These are phyloP conservation scores for Panagrolaimus sp. DNA, from an alignment of 1,140 invertebrate genomes.

Conservation along the genomic window DNA sequence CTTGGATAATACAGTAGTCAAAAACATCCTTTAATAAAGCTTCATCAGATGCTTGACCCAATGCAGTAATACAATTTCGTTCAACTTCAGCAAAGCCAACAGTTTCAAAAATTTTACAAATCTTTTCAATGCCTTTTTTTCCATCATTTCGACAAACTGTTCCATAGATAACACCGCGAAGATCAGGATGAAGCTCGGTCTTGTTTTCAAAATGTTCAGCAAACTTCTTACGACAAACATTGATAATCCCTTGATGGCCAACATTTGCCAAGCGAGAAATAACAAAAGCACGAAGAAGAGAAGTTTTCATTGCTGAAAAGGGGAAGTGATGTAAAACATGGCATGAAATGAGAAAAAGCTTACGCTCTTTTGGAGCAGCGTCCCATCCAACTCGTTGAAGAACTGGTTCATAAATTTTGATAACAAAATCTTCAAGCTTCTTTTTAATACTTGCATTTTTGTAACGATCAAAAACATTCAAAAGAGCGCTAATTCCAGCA, in stretches of 20 bases:
- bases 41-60: conserved; percentile 71
- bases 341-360: conserved; percentile 17
- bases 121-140: conserved; percentile 68
- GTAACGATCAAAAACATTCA: conserved; percentile 17
- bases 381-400: conserved; percentile 60
- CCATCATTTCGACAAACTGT: conserved; percentile 72
- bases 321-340: conserved; percentile 12
- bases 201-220: conserved; percentile 66
- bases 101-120: conserved; percentile 75
- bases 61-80: conserved; percentile 73
- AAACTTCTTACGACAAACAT: conserved; percentile 70
- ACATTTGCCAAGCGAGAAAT: conserved; percentile 73
- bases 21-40: conserved; percentile 65
- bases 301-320: conserved; percentile 63
- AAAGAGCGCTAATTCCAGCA: conserved; percentile 23
- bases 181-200: conserved; percentile 72
- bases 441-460: conserved; percentile 49
- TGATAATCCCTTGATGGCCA: conserved; percentile 71
- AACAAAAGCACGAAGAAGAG: conserved; percentile 77
- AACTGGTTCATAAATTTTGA: conserved; percentile 56
- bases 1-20: conserved; percentile 68
- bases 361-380: conserved; percentile 59
- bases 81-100: conserved; percentile 86
- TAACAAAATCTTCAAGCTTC: conserved; percentile 56
- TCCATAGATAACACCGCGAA: conserved; percentile 74